Percentiles rank a stretch among this genome's conserved stretches.
Conservation (phyloP, 2,113 vertebrate species). For the Channa argus region DNA sequence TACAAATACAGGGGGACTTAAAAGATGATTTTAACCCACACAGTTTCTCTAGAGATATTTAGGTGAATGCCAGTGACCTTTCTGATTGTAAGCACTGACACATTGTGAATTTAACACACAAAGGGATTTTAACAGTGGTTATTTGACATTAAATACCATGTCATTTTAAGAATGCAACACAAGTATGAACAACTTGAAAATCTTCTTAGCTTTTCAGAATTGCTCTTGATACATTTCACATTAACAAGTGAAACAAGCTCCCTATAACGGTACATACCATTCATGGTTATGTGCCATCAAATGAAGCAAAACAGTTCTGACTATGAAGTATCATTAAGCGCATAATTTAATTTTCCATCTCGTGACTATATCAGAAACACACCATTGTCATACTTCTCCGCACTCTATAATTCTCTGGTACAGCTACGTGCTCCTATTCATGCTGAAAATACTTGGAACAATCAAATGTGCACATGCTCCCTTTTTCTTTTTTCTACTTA, state of each 20-base stretch:
- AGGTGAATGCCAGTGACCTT: conserved; percentile 16
- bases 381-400: conserved; percentile 62
- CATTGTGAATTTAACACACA: conserved; percentile 18
- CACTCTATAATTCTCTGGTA: conserved; percentile 51
- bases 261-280: conserved; percentile 8
- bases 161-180: conserved; percentile 1
- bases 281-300: conserved; percentile 39
- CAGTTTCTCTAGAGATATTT: conserved; percentile 11
- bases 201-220: not conserved
- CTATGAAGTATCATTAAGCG: conserved; percentile 52
- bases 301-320: conserved; percentile 35
- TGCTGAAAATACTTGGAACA: conserved; percentile 78
- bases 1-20: conserved; percentile 8
- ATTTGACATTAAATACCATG: conserved; percentile 4
- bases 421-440: conserved; percentile 74
- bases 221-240: not conserved
- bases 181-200: conserved; percentile 16
- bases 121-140: conserved; percentile 8
- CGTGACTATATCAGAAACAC: conserved; percentile 67
- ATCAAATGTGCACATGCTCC: conserved; percentile 72
- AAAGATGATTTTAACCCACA: conserved; percentile 22
- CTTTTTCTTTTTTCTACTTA: conserved; percentile 48
- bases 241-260: conserved; percentile 13
- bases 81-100: not conserved
- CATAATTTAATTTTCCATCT: conserved; percentile 67